phyloP scores from a whole-genome alignment of 2,797 vertebrate genomes.

The Kryptopterus vitreolus region DNA sequence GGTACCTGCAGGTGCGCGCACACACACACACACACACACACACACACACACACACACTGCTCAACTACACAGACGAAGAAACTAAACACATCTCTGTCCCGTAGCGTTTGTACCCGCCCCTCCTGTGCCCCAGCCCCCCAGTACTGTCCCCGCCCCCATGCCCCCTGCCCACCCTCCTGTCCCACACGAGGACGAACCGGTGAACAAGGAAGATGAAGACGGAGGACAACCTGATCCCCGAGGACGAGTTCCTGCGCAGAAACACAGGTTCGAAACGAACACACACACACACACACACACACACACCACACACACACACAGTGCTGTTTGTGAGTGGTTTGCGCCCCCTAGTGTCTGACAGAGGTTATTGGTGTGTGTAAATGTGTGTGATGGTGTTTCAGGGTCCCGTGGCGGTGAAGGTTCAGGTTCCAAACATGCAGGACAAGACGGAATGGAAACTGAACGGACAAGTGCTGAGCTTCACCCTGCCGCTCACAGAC shows the following conservation, averaged over 20 bases:
- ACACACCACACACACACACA: not conserved
- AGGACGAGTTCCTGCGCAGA: constrained; percentile 94
- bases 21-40: constrained; percentile 33
- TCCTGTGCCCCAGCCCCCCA: constrained; percentile 84
- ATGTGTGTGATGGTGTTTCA: constrained; percentile 44
- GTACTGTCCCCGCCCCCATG: constrained; percentile 75
- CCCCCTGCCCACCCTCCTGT: constrained; percentile 88
- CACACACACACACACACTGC: too few relatives aligned
- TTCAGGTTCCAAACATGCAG: constrained; percentile 82
- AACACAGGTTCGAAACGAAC: constrained; percentile 73
- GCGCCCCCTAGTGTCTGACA: not conserved
- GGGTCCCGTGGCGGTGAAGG: constrained; percentile 92
- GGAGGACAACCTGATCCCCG: constrained; percentile 93
- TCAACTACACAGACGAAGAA: not conserved
- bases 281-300: not conserved
- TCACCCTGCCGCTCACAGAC: constrained; percentile 95
- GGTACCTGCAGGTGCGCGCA: constrained; percentile 89
- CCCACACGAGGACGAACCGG: constrained; percentile 91
- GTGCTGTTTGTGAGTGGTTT: not conserved
- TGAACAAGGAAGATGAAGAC: constrained; percentile 96
- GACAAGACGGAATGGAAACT: constrained; percentile 99
- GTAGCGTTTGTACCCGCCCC: constrained; percentile 94
- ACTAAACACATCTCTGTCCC: not conserved
- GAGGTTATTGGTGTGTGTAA: not conserved
- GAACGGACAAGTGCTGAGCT: constrained; percentile 91